Conservation (phyloP, 2,113 vertebrate genomes). For the Sphaerodactylus townsendi region DNA sequence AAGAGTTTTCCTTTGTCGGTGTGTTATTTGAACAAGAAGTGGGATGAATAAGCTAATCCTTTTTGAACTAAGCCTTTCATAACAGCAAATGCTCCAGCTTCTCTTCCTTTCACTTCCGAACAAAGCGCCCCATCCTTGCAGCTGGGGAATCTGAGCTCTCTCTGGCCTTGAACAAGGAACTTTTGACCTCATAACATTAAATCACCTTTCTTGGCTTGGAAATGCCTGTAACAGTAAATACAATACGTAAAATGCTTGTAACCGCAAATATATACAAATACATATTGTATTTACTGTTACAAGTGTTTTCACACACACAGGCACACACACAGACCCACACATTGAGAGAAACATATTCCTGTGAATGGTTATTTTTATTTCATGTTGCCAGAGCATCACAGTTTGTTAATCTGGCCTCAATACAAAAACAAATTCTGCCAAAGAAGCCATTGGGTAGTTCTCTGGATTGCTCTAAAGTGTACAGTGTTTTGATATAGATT, state of each 20-base stretch:
- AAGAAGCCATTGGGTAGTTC: slow-evolving; percentile 22
- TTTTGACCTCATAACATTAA: neutral
- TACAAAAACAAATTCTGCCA: slow-evolving; percentile 29
- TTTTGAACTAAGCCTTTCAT: neutral
- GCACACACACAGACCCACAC: neutral
- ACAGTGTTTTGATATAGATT: neutral
- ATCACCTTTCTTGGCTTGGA: slow-evolving; percentile 24
- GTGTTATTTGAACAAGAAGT: neutral
- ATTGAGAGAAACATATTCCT: slow-evolving; percentile 8
- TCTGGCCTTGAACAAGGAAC: neutral
- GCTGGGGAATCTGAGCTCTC: neutral
- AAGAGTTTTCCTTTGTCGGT: neutral
- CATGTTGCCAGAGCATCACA: slow-evolving; percentile 31
- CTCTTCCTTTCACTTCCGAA: neutral
- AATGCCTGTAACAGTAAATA: neutral
- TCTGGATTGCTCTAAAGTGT: slow-evolving; percentile 23
- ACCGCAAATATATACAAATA: neutral
- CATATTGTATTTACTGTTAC: too few relatives aligned
- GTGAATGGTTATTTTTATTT: slow-evolving; percentile 26
- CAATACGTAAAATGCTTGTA: too few relatives aligned
- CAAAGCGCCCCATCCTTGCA: neutral
- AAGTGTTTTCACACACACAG: too few relatives aligned
- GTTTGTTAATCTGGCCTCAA: slow-evolving; percentile 39
- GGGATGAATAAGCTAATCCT: fast-evolving
- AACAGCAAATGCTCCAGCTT: neutral